These are phyloP conservation scores for Selenia dentaria DNA, from an alignment of 2,888 invertebrate genomes.

Conservation along the genomic window DNA sequence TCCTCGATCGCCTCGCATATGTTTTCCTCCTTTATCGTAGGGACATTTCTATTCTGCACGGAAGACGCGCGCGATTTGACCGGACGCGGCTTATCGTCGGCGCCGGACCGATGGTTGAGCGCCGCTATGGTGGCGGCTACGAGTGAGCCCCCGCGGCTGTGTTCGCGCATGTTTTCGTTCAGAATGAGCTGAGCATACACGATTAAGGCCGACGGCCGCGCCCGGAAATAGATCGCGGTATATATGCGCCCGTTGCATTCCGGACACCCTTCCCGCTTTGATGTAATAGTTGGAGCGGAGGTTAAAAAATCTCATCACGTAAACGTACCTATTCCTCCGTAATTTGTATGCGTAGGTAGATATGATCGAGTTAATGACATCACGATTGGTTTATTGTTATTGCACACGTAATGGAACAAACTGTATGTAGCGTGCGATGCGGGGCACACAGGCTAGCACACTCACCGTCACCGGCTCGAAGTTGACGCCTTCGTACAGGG, in stretches of 20 bases:
- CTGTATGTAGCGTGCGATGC: slow-evolving; percentile 42
- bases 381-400: slow-evolving; percentile 24
- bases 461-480: slow-evolving; percentile 78
- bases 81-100: slow-evolving; percentile 61
- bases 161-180: slow-evolving; percentile 81
- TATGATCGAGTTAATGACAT: slow-evolving; percentile 25
- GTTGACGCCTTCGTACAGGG: slow-evolving; percentile 79
- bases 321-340: slow-evolving; percentile 37
- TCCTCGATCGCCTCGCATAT: slow-evolving; percentile 55
- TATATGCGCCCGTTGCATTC: slow-evolving; percentile 73
- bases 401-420: slow-evolving; percentile 26
- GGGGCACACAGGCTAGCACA: slow-evolving; percentile 42
- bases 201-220: slow-evolving; percentile 75
- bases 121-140: slow-evolving; percentile 85
- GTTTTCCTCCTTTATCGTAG: slow-evolving; percentile 51
- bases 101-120: slow-evolving; percentile 70
- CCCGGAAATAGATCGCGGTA: slow-evolving; percentile 80
- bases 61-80: slow-evolving; percentile 59
- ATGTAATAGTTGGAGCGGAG: slow-evolving; percentile 53
- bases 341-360: slow-evolving; percentile 26
- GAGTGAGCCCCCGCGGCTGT: slow-evolving; percentile 83
- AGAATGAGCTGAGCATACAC: slow-evolving; percentile 75
- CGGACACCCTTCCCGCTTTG: slow-evolving; percentile 68
- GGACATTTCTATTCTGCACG: slow-evolving; percentile 56
- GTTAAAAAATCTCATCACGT: slow-evolving; percentile 31